These are phyloP conservation scores for Poecilobothrus nobilitatus DNA, from an alignment of 2,888 invertebrate genomes.

Conservation along the genomic window DNA sequence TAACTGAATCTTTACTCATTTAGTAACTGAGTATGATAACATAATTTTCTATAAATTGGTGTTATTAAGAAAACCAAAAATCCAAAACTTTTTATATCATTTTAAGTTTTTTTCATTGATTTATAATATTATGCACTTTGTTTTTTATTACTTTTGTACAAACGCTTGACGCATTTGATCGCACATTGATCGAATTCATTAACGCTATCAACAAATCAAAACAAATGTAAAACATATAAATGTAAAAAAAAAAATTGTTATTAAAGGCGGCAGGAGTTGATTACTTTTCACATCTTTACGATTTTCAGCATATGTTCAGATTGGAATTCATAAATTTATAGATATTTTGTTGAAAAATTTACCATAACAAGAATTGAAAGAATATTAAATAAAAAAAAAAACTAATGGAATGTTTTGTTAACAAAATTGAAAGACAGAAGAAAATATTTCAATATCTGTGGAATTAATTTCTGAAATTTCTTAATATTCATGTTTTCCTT, in stretches of 20 bases:
- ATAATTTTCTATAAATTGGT: too few relatives aligned
- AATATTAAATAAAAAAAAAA: background rate
- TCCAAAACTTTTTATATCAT: too few relatives aligned
- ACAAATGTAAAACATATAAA: background rate
- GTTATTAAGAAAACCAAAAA: too few relatives aligned
- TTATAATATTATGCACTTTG: too few relatives aligned
- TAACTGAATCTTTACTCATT: too few relatives aligned
- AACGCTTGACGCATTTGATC: background rate
- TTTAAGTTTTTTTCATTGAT: too few relatives aligned
- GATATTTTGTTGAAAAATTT: too few relatives aligned
- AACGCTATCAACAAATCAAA: background rate
- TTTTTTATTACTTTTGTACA: background rate
- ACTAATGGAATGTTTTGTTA: background rate
- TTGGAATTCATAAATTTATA: too few relatives aligned
- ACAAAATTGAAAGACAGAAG: background rate
- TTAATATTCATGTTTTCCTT: background rate
- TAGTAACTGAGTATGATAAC: too few relatives aligned
- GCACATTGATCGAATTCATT: constrained; percentile 1
- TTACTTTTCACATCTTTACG: background rate
- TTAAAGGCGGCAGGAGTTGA: background rate
- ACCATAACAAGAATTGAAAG: too few relatives aligned
- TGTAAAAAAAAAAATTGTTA: background rate
- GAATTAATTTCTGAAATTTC: background rate
- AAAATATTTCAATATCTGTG: too few relatives aligned
- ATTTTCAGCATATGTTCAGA: background rate